Conservation (phyloP, 2,797 vertebrate species). For the Artibeus lituratus region DNA sequence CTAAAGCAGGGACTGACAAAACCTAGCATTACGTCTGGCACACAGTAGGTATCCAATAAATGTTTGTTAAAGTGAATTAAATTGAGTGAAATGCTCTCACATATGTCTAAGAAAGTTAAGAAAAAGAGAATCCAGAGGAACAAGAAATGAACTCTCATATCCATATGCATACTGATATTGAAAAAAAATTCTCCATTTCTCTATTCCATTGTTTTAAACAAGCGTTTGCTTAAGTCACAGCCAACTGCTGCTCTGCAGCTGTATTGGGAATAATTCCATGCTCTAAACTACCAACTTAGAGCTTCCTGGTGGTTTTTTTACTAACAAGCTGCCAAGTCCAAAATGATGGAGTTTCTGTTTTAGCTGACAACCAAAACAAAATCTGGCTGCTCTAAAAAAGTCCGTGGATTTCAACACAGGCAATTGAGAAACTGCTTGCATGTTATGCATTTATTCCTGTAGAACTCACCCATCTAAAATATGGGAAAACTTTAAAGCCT, state of each 20-base stretch:
- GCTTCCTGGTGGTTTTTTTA: constrained; percentile 70
- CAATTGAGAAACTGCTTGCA: not conserved
- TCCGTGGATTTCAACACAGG: not conserved
- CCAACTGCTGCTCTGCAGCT: constrained; percentile 59
- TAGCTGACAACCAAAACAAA: constrained; percentile 68
- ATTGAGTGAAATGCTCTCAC: not conserved
- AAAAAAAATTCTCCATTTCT: not conserved
- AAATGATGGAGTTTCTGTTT: constrained; percentile 59
- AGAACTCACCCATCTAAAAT: not conserved
- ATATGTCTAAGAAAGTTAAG: not conserved
- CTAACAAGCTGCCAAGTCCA: constrained; percentile 71
- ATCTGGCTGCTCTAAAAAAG: constrained; percentile 50
- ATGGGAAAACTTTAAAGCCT: not conserved
- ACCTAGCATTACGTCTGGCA: not conserved
- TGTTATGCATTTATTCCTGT: not conserved
- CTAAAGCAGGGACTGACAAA: not conserved
- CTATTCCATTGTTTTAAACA: constrained; percentile 21
- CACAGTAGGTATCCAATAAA: not conserved
- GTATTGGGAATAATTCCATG: constrained; percentile 60
- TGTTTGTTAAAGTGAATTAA: not conserved
- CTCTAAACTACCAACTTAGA: constrained; percentile 68
- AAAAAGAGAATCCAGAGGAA: not conserved
- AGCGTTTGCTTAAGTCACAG: constrained; percentile 45
- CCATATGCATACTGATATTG: not conserved
- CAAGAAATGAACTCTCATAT: not conserved